Evolutionary conservation across 2,797 vertebrate species (phyloP).

Genomic region (Ispidina lecontei): DNA sequence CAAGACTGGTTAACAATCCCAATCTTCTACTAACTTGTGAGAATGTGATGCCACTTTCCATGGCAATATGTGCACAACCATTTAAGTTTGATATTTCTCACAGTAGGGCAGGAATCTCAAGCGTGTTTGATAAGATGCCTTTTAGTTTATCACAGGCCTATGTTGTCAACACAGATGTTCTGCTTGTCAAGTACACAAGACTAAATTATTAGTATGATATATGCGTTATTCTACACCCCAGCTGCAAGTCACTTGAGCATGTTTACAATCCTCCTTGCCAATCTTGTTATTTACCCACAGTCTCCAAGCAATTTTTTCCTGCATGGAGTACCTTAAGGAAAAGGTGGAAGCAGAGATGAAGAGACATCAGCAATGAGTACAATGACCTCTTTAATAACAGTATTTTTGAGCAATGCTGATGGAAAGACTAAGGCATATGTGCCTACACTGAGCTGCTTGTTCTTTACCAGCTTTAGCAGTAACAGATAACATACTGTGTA

Average conservation of each 20-base stretch:
- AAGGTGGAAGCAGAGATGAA: neutral
- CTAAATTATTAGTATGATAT: neutral
- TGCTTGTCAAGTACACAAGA: neutral
- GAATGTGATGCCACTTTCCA: neutral
- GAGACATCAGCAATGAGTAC: neutral
- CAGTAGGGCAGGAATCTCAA: neutral
- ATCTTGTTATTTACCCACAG: neutral
- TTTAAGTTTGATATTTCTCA: neutral
- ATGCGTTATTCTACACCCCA: neutral
- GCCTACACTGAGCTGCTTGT: neutral
- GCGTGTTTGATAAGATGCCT: neutral
- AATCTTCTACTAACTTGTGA: neutral
- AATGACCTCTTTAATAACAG: neutral
- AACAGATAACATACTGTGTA: neutral
- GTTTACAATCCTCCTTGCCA: neutral
- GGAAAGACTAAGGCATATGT: neutral
- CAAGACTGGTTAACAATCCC: neutral
- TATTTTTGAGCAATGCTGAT: neutral
- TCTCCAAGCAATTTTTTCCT: neutral
- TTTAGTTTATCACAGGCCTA: neutral
- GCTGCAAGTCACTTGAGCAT: neutral
- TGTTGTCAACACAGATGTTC: neutral
- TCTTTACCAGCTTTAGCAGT: neutral
- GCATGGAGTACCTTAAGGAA: neutral
- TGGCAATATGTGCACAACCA: accelerated